phyloP scores from a whole-genome alignment of 1,140 invertebrate genomes.

The Nomia melanderi region DNA sequence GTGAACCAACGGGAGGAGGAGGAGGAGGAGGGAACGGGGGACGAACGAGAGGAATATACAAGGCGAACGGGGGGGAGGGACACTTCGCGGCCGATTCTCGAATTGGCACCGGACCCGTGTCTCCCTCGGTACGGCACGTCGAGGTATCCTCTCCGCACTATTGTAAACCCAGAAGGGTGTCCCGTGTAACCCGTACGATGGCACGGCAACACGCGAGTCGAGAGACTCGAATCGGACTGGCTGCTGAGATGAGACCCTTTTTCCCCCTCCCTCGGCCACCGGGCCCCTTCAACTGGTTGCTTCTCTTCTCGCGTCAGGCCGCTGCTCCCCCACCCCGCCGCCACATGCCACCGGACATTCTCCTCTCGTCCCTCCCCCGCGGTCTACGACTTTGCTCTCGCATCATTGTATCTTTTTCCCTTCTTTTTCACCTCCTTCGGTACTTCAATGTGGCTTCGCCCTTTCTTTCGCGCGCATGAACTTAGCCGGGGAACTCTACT shows the following conservation, averaged over 20 bases:
- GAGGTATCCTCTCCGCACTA: slow-evolving; percentile 23
- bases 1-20: no score
- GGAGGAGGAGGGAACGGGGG: no score
- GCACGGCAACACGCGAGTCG: slow-evolving; percentile 52
- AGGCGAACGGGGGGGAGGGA: background rate
- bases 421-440: slow-evolving; percentile 32
- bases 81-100: slow-evolving; percentile 10
- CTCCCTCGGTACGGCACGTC: slow-evolving; percentile 3
- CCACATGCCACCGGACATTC: slow-evolving; percentile 63
- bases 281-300: slow-evolving; percentile 50
- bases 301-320: slow-evolving; percentile 50
- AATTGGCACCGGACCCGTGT: no score
- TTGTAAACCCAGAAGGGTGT: slow-evolving; percentile 45
- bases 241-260: slow-evolving; percentile 65
- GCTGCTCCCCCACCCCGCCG: slow-evolving; percentile 30
- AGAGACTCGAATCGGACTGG: slow-evolving; percentile 62
- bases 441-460: slow-evolving; percentile 4
- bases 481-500: slow-evolving; percentile 23
- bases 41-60: no score
- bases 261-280: slow-evolving; percentile 35
- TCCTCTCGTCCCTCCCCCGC: slow-evolving; percentile 39
- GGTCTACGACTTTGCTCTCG: slow-evolving; percentile 33
- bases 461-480: slow-evolving; percentile 44
- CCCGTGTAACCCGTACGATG: slow-evolving; percentile 37
- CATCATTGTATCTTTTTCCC: slow-evolving; percentile 47